Percentiles rank a stretch among this genome's conserved stretches.
These are phyloP conservation scores for Teinopalpus imperialis DNA, from an alignment of 2,888 invertebrate genomes.

Conservation along the genomic window DNA sequence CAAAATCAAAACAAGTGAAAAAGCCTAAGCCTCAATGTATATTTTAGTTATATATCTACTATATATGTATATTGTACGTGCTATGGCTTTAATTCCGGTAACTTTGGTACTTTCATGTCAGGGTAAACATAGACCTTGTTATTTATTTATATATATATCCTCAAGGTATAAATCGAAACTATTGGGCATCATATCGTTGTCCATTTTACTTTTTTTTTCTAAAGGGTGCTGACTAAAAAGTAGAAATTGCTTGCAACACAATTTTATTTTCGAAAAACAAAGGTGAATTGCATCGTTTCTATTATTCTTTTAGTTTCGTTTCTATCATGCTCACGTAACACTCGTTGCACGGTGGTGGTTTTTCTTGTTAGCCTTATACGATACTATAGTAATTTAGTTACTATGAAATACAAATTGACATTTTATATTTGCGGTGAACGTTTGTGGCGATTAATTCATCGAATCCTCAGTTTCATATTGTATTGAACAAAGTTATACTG, in stretches of 20 bases:
- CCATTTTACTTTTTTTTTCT: constrained; percentile 10
- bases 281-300: constrained; percentile 17
- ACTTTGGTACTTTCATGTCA: too few species aligned
- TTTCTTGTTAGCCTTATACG: constrained; percentile 3
- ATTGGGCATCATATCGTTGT: constrained; percentile 1
- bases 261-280: constrained; percentile 22
- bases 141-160: too few species aligned
- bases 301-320: constrained; percentile 20
- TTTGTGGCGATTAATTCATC: too few species aligned
- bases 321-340: constrained; percentile 17
- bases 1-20: too few species aligned
- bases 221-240: constrained; percentile 15
- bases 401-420: background rate
- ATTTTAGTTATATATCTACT: too few species aligned
- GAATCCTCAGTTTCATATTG: too few species aligned
- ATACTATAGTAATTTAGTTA: background rate
- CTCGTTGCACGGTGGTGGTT: constrained; percentile 5
- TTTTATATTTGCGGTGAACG: background rate
- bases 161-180: constrained; percentile 1
- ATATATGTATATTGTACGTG: too few species aligned
- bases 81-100: too few species aligned
- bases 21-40: too few species aligned
- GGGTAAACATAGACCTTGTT: too few species aligned
- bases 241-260: constrained; percentile 18
- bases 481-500: too few species aligned